Evolutionary conservation across 2,888 invertebrate species (phyloP), one percentile per base, ranked within the genome.

Genomic region (Gymnocheta viridis): DNA sequence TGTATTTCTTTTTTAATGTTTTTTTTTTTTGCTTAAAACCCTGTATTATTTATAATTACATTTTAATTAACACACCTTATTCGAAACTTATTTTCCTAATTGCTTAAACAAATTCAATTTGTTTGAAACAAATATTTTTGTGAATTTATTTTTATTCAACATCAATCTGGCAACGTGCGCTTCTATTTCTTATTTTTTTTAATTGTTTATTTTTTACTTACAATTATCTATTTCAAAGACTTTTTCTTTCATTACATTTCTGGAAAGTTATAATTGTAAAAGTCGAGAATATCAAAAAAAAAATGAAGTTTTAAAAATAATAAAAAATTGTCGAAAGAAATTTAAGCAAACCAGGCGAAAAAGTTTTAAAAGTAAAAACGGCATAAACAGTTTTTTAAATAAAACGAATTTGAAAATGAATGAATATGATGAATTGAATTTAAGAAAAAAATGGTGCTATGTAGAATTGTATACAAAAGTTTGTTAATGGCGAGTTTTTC

Each of bases 401-500:
- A 58, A 67, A 67, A 14, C 27, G 10, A 27, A 35, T 44, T 35
- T 17, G 62, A n/a, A n/a, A n/a, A n/a, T n/a, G n/a, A n/a, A n/a
- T n/a, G n/a, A n/a, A n/a, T n/a, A n/a, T n/a, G n/a, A n/a, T n/a
- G n/a, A 44, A 24, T 27, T 69, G 17, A 35, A 29, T 44, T 24
- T 0, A 35, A 24, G 47, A 19, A 67, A 29, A 17, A 47, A 62
- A 19, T 76, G 51, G 47, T 84, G 84, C 84, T 81, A 84, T 84
- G 84, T 84, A 84, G 84, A 84, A 84, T 84, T 78, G 81, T 72
- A 79, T 72, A 56, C 64, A 56, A 27, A 69, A 69, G 14, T 32
- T 76, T 41, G 9, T 44, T 32, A 22, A 14, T 32, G 27, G n/a
- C 3, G 41, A n/a, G 29, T 62, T 7, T 62, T 62, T 49, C 9